These are phyloP conservation scores for Melanocharis versteri DNA, from an alignment of 2,113 vertebrate species.

Conservation along the genomic window DNA sequence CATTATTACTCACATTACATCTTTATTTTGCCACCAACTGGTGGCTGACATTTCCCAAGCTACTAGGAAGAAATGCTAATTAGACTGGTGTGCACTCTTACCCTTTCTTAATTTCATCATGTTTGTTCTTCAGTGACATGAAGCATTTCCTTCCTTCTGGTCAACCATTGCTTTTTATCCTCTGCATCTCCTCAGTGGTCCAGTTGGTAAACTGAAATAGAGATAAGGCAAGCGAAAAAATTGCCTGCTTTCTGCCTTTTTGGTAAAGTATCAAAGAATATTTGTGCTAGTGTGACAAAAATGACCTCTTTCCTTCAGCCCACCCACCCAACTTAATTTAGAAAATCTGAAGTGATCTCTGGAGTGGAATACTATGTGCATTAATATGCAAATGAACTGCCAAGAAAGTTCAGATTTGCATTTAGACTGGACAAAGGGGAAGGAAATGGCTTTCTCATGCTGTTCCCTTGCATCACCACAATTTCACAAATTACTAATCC, in stretches of 20 bases:
- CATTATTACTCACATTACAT: constrained; percentile 79
- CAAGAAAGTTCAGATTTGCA: constrained; percentile 78
- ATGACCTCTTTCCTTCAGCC: constrained; percentile 56
- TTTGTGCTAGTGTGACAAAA: constrained; percentile 20
- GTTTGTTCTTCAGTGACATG: constrained; percentile 41
- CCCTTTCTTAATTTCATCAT: constrained; percentile 68
- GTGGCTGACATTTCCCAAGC: constrained; percentile 80
- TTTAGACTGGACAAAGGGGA: constrained; percentile 76
- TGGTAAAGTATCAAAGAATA: not conserved
- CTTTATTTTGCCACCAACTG: constrained; percentile 84
- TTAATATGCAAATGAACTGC: constrained; percentile 77
- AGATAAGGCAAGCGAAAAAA: not conserved
- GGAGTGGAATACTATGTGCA: constrained; percentile 68
- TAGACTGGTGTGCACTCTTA: constrained; percentile 74
- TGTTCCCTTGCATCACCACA: constrained; percentile 62
- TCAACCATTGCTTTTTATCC: constrained; percentile 30
- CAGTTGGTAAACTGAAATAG: not conserved
- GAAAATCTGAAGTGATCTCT: constrained; percentile 73
- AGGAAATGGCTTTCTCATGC: constrained; percentile 65
- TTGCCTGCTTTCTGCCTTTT: not conserved
- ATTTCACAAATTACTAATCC: constrained; percentile 71
- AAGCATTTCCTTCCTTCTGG: constrained; percentile 37
- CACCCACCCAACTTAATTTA: constrained; percentile 70
- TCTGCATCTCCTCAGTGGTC: not conserved
- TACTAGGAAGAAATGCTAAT: constrained; percentile 80